Evolutionary conservation across 2,113 vertebrate species (phyloP).

Genomic region (Sialia sialis): DNA sequence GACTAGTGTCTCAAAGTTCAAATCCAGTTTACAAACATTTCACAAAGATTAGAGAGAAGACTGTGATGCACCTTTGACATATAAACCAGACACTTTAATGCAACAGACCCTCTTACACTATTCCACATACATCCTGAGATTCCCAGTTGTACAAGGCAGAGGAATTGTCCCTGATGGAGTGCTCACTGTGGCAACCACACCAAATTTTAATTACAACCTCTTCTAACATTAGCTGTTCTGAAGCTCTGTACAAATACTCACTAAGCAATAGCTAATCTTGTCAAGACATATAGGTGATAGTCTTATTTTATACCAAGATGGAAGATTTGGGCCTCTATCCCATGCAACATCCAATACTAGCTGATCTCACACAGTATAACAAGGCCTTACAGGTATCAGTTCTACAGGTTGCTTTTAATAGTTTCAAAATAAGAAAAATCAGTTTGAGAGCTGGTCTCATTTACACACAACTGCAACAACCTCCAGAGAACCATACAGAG

Average conservation of each 20-base stretch:
- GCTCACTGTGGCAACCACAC: neutral
- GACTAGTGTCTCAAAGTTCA: neutral
- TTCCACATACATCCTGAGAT: neutral
- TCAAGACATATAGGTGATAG: neutral
- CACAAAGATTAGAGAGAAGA: neutral
- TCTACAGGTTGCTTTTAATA: neutral
- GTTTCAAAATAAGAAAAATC: neutral
- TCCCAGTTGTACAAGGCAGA: neutral
- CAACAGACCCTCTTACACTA: neutral
- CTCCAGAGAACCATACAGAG: neutral
- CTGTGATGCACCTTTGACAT: neutral
- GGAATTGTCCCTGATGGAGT: neutral
- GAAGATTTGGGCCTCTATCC: neutral
- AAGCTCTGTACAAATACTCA: neutral
- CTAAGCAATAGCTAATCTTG: neutral
- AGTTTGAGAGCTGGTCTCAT: neutral
- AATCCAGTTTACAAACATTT: neutral
- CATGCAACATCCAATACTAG: neutral
- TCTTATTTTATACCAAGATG: neutral
- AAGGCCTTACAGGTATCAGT: neutral
- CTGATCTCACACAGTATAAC: neutral
- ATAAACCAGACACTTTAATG: neutral
- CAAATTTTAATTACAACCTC: neutral
- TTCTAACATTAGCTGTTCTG: neutral
- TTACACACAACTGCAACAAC: neutral